These are phyloP conservation scores for Eupithecia subumbrata DNA, from an alignment of 2,888 invertebrate genomes.

Conservation along the genomic window DNA sequence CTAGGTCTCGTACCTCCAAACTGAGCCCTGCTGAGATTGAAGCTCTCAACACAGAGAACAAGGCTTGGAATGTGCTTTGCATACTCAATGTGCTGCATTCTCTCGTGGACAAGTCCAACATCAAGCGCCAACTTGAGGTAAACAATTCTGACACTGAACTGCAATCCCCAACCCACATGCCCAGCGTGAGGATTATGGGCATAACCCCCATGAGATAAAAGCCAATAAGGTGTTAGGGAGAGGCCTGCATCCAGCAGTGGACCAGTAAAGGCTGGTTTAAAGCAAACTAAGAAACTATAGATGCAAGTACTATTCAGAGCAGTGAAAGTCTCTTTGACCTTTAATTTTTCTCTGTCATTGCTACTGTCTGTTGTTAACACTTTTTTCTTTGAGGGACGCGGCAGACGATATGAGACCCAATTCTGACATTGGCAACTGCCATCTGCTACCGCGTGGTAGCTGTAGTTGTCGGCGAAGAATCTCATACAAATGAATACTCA, in stretches of 20 bases:
- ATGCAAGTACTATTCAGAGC: not conserved
- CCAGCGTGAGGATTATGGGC: too few species aligned
- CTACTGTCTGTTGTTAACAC: too few species aligned
- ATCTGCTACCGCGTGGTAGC: too few species aligned
- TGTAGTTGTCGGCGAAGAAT: too few species aligned
- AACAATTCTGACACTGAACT: not conserved
- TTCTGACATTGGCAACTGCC: not conserved
- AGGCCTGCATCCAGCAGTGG: too few species aligned
- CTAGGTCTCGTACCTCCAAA: slow-evolving; percentile 87
- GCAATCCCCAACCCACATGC: too few species aligned
- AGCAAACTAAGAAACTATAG: too few species aligned
- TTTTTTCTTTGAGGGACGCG: too few species aligned
- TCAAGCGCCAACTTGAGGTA: slow-evolving; percentile 98
- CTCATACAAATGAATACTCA: too few species aligned
- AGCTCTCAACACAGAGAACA: slow-evolving; percentile 90
- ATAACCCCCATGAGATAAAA: too few species aligned
- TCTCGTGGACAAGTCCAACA: slow-evolving; percentile 98
- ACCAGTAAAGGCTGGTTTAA: too few species aligned
- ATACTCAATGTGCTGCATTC: slow-evolving; percentile 99
- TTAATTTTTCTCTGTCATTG: not conserved
- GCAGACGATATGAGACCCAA: not conserved
- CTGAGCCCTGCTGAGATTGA: slow-evolving; percentile 92
- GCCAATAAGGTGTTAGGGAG: too few species aligned
- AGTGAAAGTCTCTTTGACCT: not conserved
- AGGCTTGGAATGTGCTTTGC: slow-evolving; percentile 99